Evolutionary conservation across 1,140 invertebrate genomes (phyloP), one percentile per base, ranked within the genome.

Genomic region (Lepidostoma basale): DNA sequence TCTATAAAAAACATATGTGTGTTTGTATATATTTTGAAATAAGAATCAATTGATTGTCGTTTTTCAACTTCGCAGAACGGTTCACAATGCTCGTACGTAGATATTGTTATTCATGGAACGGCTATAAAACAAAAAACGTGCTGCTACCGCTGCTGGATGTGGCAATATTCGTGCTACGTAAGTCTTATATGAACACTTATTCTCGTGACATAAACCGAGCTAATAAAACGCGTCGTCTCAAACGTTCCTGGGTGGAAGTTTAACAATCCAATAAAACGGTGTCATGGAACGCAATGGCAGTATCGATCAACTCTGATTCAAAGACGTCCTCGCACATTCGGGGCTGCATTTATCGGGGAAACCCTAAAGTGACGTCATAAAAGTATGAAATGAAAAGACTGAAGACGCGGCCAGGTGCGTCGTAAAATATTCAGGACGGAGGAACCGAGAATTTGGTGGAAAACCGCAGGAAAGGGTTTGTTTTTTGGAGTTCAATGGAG

Each of bases 271-370:
- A 69, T 69, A 69, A 69, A 69, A 54, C 12, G 18, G 52, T 26
- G 47, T 33, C 39, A 20, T 26, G 64, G 28, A 58, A 47, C 64
- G 52, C 54, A 23, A 45, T 18, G 39, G 25, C 45, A 14, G 12
- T 56, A 69, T 69, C 68, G 68, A 69, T 69, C 68, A 63, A 20
- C n/a, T 69, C 39, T 69, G 68, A 69, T 69, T 69, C 52, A 33
- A 23, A 45, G 67, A 45, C 45, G 28, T 39, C 36, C 36, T 22
- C 67, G 23, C 3, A 18, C 30, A 64, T 64, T 63, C 60, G 47
- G 33, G 30, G 62, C 68, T 36, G 54, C 60, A 64, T 69, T 69
- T 69, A 63, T 69, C n/a, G 68, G 45, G n/a, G 49, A 64, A 49
- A 56, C 62, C 68, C 28, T 69, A 69, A 69, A 69, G 65, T 64